Evolutionary conservation across 2,888 invertebrate genomes (phyloP), one percentile per base, ranked within the genome.

Genomic region (Andrena praecox): DNA sequence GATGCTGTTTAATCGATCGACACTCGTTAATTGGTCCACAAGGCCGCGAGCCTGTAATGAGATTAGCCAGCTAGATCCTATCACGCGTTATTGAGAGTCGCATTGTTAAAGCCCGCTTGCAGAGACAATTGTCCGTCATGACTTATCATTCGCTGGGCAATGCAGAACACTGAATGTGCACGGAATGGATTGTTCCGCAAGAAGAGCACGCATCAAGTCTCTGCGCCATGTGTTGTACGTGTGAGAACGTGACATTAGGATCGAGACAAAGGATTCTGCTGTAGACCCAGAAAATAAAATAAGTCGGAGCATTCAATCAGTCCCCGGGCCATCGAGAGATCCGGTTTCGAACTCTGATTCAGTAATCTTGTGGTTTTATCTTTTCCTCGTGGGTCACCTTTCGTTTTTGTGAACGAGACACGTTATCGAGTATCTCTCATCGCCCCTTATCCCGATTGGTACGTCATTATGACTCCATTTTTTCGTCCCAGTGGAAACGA

Each of bases 1-100:
- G 74, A 59, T 50, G 35, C 33, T 4, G 16, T 20, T 62, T 68
- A 6, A 16, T 77, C 10, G 12, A 48, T 7, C 27, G n/a, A 29
- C 8, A 33, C 12, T 54, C 31, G 50, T 42, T 64, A 63, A 64
- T 64, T 66, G 16, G 42, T 29, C n/a, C 16, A 27, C 10, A 27
- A 52, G 12, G 29, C 10, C 24, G n/a, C 6, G 12, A 24, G 20
- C 33, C n/a, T 12, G n/a, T 33, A 35, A 56, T 24, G 27, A 27
- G 24, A 10, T 24, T 56, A 24, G 56, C 56, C 20, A 56, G 29
- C n/a, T 48, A 31, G 24, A 70, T 63, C 29, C 7, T 12, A 24
- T 48, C 35, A 16, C 33, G 12, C n/a, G 16, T 7, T 56, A 56
- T 24, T 20, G 7, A 56, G 24, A 27, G 24, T 10, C 10, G 24